Conservation (phyloP, 2,888 invertebrate species). For the Alloscopus bannaensis region DNA sequence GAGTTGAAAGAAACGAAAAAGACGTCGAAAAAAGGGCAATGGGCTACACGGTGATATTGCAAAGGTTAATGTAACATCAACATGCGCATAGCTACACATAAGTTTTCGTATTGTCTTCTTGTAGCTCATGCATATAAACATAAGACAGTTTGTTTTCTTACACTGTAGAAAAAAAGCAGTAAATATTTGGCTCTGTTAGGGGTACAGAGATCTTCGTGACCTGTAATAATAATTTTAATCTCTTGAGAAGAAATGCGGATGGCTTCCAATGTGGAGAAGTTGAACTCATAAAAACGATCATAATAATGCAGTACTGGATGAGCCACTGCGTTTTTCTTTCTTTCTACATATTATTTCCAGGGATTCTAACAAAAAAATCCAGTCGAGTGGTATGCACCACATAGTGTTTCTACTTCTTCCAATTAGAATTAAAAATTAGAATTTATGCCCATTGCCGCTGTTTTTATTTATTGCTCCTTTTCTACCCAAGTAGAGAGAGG, state of each 20-base stretch:
- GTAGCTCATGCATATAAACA: background rate
- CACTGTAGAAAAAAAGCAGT: too few species aligned
- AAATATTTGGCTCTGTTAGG: constrained; percentile 5
- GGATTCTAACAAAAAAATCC: background rate
- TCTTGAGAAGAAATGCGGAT: constrained; percentile 11
- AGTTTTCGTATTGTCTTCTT: background rate
- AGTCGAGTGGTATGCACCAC: background rate
- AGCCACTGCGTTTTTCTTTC: background rate
- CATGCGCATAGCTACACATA: too few species aligned
- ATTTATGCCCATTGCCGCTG: constrained; percentile 48
- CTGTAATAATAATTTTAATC: constrained; percentile 56
- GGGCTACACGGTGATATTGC: constrained; percentile 34
- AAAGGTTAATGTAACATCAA: constrained; percentile 49
- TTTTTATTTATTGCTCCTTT: constrained; percentile 28
- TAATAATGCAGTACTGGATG: constrained; percentile 5
- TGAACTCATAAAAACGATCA: constrained; percentile 13
- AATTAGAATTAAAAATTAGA: constrained; percentile 59
- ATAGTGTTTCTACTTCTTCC: constrained; percentile 28
- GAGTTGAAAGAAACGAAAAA: constrained; percentile 16
- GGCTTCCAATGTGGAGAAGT: background rate
- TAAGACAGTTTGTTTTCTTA: too few species aligned
- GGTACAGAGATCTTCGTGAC: constrained; percentile 47
- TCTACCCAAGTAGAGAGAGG: background rate
- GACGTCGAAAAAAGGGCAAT: constrained; percentile 39
- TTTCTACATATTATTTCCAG: constrained; percentile 1